phyloP scores from a whole-genome alignment of 2,113 vertebrate genomes.

The Connochaetes taurinus region DNA sequence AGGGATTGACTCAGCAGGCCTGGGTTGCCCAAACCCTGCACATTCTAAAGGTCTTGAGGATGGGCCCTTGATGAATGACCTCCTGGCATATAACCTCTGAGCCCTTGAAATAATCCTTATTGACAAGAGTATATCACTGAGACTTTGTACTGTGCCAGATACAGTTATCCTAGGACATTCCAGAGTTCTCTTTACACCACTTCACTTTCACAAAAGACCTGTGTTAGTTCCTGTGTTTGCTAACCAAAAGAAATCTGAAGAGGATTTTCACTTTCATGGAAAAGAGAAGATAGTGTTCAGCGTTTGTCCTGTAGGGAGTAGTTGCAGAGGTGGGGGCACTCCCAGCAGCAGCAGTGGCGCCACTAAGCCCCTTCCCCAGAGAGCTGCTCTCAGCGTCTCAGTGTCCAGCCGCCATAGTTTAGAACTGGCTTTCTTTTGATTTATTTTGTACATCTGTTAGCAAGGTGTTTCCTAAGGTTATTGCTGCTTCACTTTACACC shows the following conservation, averaged over 20 bases:
- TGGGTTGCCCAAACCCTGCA: neutral
- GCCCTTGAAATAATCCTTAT: neutral
- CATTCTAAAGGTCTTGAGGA: neutral
- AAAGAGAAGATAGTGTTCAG: neutral
- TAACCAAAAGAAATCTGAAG: neutral
- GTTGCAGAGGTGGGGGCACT: neutral
- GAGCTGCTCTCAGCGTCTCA: neutral
- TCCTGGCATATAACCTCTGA: neutral
- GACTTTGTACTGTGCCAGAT: neutral
- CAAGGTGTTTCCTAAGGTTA: neutral
- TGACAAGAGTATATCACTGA: neutral
- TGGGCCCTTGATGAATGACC: neutral
- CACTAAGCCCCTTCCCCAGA: neutral
- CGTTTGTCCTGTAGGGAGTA: neutral
- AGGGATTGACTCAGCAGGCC: neutral
- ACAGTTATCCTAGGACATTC: neutral
- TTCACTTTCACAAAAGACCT: neutral
- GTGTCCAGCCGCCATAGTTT: neutral
- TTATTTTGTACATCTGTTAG: neutral
- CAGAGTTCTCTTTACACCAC: neutral
- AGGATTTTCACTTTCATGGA: neutral
- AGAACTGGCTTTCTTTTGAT: neutral
- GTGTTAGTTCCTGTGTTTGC: neutral
- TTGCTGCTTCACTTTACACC: neutral
- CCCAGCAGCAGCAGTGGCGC: neutral